These are phyloP conservation scores for Ibidorhyncha struthersii DNA, from an alignment of 2,113 vertebrate species.

Conservation along the genomic window DNA sequence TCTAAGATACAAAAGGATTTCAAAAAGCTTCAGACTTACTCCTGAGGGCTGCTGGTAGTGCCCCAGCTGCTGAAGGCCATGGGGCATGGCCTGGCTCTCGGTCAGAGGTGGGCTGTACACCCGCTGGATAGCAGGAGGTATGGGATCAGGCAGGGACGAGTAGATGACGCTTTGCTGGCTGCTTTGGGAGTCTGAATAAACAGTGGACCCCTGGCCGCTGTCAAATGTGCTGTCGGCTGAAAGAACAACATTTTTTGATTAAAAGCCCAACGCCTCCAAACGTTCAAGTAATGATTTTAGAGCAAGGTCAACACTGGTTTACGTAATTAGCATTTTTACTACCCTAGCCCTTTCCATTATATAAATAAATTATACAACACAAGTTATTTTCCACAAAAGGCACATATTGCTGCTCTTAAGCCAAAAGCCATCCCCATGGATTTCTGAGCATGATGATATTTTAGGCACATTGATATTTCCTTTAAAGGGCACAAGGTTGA, in stretches of 20 bases:
- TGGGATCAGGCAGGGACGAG: slow-evolving; percentile 80
- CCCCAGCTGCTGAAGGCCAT: slow-evolving; percentile 71
- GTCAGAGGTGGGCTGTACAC: slow-evolving; percentile 81
- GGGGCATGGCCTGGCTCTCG: slow-evolving; percentile 74
- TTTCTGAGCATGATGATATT: neutral
- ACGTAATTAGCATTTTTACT: neutral
- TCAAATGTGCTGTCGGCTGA: slow-evolving; percentile 89
- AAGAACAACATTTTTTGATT: neutral
- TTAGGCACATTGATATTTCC: neutral
- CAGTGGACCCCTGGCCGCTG: slow-evolving; percentile 82
- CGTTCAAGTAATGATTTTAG: neutral
- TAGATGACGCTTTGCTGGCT: slow-evolving; percentile 88
- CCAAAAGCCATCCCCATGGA: neutral
- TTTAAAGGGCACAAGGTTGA: slow-evolving; percentile 6
- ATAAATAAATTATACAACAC: slow-evolving; percentile 35
- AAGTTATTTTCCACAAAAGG: neutral
- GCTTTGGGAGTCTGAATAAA: slow-evolving; percentile 84
- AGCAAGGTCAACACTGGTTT: neutral
- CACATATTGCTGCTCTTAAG: neutral
- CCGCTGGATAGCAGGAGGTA: slow-evolving; percentile 71
- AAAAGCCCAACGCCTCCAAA: neutral
- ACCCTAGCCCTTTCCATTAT: neutral
- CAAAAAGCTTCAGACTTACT: slow-evolving; percentile 73
- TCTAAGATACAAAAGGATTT: fast-evolving
- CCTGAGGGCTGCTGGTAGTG: slow-evolving; percentile 81